Conservation (phyloP, 2,797 vertebrate species). For the Coregonus sp. region DNA sequence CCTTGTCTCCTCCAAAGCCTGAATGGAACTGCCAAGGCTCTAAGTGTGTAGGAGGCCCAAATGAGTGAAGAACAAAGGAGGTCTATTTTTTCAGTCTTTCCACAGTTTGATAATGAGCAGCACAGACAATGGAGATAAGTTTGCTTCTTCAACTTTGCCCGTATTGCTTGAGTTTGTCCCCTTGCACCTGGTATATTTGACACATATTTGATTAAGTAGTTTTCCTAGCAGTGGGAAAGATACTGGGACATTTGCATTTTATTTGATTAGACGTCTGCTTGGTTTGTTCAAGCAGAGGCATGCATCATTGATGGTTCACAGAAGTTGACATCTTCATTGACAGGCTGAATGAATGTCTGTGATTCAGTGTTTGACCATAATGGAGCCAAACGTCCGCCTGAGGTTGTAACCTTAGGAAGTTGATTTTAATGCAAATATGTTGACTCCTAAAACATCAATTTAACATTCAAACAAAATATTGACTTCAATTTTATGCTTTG, state of each 20-base stretch:
- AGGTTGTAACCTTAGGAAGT: not conserved
- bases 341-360: not conserved
- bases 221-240: constrained; percentile 39
- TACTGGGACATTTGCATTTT: constrained; percentile 4
- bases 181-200: constrained; percentile 48
- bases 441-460: not conserved
- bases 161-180: constrained; percentile 24
- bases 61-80: constrained; percentile 49
- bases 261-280: constrained; percentile 14
- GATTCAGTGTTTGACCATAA: constrained; percentile 4
- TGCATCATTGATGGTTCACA: not conserved
- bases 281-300: constrained; percentile 4
- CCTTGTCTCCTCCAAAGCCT: constrained; percentile 73
- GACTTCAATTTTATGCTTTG: not conserved
- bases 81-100: constrained; percentile 34
- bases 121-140: constrained; percentile 42
- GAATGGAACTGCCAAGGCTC: constrained; percentile 64
- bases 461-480: not conserved
- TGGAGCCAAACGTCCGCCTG: not conserved
- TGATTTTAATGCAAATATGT: constrained; percentile 14
- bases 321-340: constrained; percentile 11
- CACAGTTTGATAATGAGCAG: constrained; percentile 49
- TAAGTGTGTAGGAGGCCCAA: constrained; percentile 51
- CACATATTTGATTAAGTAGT: constrained; percentile 54
- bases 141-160: constrained; percentile 36